phyloP scores from a whole-genome alignment of 2,888 invertebrate species.

The Phyllotreta cruciferae region DNA sequence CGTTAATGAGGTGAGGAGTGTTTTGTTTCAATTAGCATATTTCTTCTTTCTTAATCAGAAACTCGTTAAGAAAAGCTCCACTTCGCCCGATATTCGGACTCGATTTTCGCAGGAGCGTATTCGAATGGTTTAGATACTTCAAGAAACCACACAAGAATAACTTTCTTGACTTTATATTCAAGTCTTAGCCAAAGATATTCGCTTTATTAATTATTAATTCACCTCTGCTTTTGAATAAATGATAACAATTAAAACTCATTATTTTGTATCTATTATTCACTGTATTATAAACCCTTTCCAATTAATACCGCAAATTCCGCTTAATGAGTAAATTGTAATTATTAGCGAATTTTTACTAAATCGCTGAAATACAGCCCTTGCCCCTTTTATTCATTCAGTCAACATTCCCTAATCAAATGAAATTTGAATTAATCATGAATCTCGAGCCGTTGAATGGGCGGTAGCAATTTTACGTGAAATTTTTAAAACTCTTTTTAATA shows the following conservation, averaged over 20 bases:
- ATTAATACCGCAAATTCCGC: no score
- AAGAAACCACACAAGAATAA: not conserved
- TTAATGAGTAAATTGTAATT: no score
- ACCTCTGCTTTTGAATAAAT: no score
- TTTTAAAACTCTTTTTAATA: constrained; percentile 13
- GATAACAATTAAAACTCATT: no score
- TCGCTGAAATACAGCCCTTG: not conserved
- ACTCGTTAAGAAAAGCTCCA: constrained; percentile 1
- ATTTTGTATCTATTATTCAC: no score
- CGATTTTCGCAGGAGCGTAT: not conserved
- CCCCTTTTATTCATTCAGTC: not conserved
- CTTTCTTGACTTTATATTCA: not conserved
- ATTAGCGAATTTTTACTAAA: no score
- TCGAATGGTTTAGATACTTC: not conserved
- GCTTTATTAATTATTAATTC: no score
- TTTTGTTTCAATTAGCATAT: constrained; percentile 13
- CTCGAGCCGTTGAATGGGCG: not conserved
- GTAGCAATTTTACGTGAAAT: not conserved
- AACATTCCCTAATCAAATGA: constrained; percentile 8
- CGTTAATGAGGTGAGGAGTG: constrained; percentile 11
- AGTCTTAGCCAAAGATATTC: not conserved
- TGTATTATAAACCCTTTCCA: no score
- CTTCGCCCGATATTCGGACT: not conserved
- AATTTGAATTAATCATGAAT: constrained; percentile 14
- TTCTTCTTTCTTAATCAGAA: constrained; percentile 12